Percentiles rank a stretch among this genome's conserved stretches.
Conservation (phyloP, 2,113 vertebrate species). For the Melanerpes aurifrons region DNA sequence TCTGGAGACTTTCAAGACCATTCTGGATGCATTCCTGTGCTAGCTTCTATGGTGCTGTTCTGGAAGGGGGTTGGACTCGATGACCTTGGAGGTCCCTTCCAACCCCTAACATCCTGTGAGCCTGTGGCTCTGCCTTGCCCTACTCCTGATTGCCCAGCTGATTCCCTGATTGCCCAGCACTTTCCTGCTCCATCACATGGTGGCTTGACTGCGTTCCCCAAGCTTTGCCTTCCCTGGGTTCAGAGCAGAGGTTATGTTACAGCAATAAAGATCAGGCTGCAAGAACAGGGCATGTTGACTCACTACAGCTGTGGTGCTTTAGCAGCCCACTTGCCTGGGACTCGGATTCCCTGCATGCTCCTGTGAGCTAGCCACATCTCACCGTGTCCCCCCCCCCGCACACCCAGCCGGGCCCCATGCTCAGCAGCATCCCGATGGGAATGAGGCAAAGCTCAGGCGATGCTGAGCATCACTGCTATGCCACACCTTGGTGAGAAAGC, state of each 20-base stretch:
- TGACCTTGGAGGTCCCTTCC: too few relatives aligned
- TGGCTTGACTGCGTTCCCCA: neutral
- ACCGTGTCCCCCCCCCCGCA: neutral
- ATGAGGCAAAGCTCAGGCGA: rapidly evolving
- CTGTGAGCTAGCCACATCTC: rapidly evolving
- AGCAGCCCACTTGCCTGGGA: rapidly evolving
- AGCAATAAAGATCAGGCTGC: rapidly evolving
- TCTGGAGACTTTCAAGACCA: too few relatives aligned
- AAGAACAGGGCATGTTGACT: rapidly evolving
- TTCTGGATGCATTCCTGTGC: too few relatives aligned
- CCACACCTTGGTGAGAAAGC: neutral
- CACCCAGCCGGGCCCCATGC: rapidly evolving
- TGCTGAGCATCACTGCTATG: neutral
- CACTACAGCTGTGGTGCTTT: rapidly evolving
- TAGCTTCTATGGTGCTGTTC: too few relatives aligned
- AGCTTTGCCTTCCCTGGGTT: neutral
- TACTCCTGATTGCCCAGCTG: neutral
- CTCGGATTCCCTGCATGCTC: neutral
- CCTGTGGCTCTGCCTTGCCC: neutral
- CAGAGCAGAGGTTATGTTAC: neutral
- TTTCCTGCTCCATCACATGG: rapidly evolving
- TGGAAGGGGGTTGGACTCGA: too few relatives aligned
- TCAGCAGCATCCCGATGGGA: neutral
- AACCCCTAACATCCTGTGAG: too few relatives aligned
- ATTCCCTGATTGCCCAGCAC: rapidly evolving